Evolutionary conservation across 2,888 invertebrate genomes (phyloP).

Genomic region (Calephelis perditalis): DNA sequence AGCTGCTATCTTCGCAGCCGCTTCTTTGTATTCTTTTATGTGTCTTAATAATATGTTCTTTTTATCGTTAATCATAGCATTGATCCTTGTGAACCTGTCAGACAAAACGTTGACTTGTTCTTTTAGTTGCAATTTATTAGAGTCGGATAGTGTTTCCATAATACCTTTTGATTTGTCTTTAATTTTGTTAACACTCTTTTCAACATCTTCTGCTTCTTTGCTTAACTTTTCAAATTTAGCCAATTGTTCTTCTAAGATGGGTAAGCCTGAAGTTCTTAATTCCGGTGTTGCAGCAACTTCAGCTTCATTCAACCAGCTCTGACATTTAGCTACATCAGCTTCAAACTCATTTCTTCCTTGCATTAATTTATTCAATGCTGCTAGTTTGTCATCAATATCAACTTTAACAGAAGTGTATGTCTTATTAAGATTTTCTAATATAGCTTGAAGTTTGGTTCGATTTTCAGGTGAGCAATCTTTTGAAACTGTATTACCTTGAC

Average conservation of each 20-base stretch:
- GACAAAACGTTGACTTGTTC: slow-evolving; percentile 88
- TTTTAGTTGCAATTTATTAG: slow-evolving; percentile 89
- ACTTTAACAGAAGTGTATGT: slow-evolving; percentile 85
- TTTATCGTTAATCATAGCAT: slow-evolving; percentile 86
- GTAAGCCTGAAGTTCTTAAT: slow-evolving; percentile 87
- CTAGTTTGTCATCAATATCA: slow-evolving; percentile 84
- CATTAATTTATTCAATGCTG: slow-evolving; percentile 83
- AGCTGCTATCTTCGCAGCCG: slow-evolving; percentile 87
- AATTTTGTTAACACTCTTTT: slow-evolving; percentile 85
- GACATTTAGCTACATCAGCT: slow-evolving; percentile 86
- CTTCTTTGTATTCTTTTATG: slow-evolving; percentile 89
- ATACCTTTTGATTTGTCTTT: slow-evolving; percentile 89
- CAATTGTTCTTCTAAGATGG: slow-evolving; percentile 91
- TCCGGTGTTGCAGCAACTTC: slow-evolving; percentile 91
- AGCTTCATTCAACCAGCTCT: slow-evolving; percentile 93
- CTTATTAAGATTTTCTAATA: slow-evolving; percentile 82
- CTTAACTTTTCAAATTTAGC: slow-evolving; percentile 90
- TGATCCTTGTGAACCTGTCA: slow-evolving; percentile 87
- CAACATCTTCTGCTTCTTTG: slow-evolving; percentile 84
- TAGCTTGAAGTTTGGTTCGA: slow-evolving; percentile 80
- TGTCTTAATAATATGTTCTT: slow-evolving; percentile 85
- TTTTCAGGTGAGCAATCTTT: slow-evolving; percentile 89
- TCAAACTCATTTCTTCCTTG: slow-evolving; percentile 90
- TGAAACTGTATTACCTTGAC: slow-evolving; percentile 85
- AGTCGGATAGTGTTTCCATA: slow-evolving; percentile 87